Evolutionary conservation across 2,888 invertebrate genomes (phyloP), one percentile per base, ranked within the genome.

Genomic region (Nomada lathburiana): DNA sequence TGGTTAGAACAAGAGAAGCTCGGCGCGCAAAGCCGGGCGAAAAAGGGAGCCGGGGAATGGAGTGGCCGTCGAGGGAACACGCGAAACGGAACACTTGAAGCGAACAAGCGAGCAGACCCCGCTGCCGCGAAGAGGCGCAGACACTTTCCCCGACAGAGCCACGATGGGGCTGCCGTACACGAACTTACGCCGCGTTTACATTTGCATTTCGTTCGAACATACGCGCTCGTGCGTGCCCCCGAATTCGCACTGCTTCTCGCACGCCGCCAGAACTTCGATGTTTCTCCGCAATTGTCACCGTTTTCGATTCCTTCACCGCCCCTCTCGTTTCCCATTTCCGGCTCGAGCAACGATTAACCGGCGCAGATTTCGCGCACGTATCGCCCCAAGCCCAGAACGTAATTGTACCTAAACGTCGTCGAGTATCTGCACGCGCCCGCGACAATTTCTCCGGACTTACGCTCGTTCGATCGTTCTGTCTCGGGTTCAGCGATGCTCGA

Each of bases 271-370:
- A 60, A 47, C 55, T 29, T 47, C 55, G 11, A n/a, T 63, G 68
- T 59, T 53, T 69, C 47, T 13, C 65, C 23, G 20, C 81, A 74
- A 83, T 83, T 83, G 81, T 83, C 77, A 62, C 65, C 69, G 65
- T 83, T 77, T 72, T 72, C 76, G 72, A 70, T 69, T 76, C 80
- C 3, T 13, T 67, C n/a, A n/a, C 11, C 7, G 9, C 47, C 47
- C 52, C 26, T 47, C 11, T 20, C 60, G 11, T 53, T 13, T 11
- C 26, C 47, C 55, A 53, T 69, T 72, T 69, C 76, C 64, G 36
- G 47, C 47, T 53, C 26, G 10, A 69, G 82, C 77, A 79, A 82
- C 86, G 86, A 86, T 86, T 82, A 86, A 76, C 84, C 70, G 84
- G 73, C 75, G 73, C 74, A 50, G 53, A 76, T 81, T 71, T 63